A percentile compares a stretch with the other conserved stretches of the same genome.
Conservation (phyloP, 2,888 invertebrate genomes). For the Cephus pulcher region DNA sequence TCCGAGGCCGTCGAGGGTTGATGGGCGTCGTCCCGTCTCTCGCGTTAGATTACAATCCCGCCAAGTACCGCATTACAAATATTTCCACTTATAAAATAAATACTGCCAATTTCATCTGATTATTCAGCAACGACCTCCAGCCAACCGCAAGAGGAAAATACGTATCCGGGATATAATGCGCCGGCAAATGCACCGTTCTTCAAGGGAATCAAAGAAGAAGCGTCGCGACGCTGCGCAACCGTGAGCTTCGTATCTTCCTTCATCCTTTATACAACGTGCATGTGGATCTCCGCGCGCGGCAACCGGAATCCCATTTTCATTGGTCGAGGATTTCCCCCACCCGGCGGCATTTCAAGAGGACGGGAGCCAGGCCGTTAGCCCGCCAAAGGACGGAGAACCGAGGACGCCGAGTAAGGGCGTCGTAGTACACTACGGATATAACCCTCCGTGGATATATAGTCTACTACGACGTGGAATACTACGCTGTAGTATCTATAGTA, state of each 20-base stretch:
- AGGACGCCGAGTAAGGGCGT: constrained; percentile 9
- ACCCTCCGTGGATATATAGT: constrained; percentile 16
- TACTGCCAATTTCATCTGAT: background rate
- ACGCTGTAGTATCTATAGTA: constrained; percentile 39
- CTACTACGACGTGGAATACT: constrained; percentile 41
- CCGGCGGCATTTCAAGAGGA: constrained; percentile 16
- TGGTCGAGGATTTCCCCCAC: constrained; percentile 33
- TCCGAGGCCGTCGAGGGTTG: background rate
- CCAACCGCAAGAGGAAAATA: background rate
- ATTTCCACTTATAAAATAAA: background rate
- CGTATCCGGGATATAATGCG: background rate
- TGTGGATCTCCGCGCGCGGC: constrained; percentile 60
- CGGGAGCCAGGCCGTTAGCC: constrained; percentile 18
- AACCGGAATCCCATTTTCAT: constrained; percentile 41
- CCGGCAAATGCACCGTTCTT: background rate
- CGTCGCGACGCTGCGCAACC: background rate
- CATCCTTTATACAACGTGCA: background rate
- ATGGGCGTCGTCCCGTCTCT: background rate
- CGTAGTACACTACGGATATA: constrained; percentile 23
- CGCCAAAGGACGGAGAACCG: constrained; percentile 20
- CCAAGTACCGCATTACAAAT: background rate
- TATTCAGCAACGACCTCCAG: background rate
- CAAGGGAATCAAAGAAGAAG: background rate
- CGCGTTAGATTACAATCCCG: background rate
- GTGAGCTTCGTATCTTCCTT: background rate